A percentile compares a stretch with the other conserved stretches of the same genome.
Evolutionary conservation across 2,888 invertebrate species (phyloP).

Genomic region (Brachyptera risi): DNA sequence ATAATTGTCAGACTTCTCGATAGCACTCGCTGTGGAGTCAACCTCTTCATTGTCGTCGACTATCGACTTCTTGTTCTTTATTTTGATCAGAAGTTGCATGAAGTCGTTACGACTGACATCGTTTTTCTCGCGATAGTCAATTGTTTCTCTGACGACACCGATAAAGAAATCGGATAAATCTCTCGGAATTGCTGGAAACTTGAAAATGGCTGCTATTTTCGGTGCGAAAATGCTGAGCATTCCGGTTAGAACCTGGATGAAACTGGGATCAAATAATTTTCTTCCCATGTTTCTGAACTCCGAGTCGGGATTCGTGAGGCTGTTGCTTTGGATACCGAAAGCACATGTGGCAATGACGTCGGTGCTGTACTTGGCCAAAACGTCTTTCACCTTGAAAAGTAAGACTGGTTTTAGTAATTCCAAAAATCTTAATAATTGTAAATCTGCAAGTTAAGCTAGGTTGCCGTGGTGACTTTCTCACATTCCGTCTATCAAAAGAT

Average conservation of each 20-base stretch:
- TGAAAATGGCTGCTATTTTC: conserved; percentile 40
- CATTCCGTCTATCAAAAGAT: too few relatives aligned
- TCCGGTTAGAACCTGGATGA: conserved; percentile 38
- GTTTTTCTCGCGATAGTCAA: conserved; percentile 48
- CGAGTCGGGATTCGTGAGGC: conserved; percentile 29
- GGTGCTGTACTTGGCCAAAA: conserved; percentile 42
- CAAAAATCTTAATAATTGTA: too few relatives aligned
- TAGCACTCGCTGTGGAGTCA: neutral
- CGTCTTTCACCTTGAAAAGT: conserved; percentile 34
- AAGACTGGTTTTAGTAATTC: too few relatives aligned
- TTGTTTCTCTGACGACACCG: too few relatives aligned
- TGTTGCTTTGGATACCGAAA: conserved; percentile 45
- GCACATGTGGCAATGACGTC: conserved; percentile 48
- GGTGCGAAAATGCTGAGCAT: conserved; percentile 32
- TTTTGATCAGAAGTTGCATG: conserved; percentile 50
- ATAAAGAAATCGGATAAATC: conserved; percentile 35
- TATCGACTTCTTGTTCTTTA: conserved; percentile 1
- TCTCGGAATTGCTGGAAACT: conserved; percentile 40
- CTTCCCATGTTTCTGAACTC: conserved; percentile 35
- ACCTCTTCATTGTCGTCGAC: neutral
- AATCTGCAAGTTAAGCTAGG: too few relatives aligned
- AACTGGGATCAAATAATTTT: conserved; percentile 34
- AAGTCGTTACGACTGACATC: conserved; percentile 52
- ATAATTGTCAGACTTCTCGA: neutral
- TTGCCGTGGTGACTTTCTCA: too few relatives aligned